Evolutionary conservation across 2,888 invertebrate genomes (phyloP).

Genomic region (Agrochola lychnidis): DNA sequence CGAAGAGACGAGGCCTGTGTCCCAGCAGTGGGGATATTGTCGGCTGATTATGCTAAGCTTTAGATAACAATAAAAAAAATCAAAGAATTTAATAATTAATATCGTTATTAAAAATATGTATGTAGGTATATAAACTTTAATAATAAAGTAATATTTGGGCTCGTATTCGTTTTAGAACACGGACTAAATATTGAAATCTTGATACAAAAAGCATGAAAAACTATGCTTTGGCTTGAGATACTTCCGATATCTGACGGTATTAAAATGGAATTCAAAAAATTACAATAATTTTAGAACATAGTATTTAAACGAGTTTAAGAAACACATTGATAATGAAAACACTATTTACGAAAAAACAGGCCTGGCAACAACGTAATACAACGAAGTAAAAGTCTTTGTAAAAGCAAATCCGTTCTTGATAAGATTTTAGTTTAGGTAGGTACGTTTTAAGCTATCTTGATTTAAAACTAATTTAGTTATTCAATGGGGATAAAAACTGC

Average conservation of each 20-base stretch:
- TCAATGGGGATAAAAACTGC: too few relatives aligned
- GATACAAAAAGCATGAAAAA: too few relatives aligned
- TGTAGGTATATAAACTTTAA: not conserved
- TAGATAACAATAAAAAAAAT: not conserved
- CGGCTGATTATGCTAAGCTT: too few relatives aligned
- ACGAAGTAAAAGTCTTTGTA: not conserved
- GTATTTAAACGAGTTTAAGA: not conserved
- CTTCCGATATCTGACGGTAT: too few relatives aligned
- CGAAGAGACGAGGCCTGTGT: too few relatives aligned
- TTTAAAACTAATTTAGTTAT: not conserved
- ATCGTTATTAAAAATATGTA: not conserved
- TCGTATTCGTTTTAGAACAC: slow-evolving; percentile 32
- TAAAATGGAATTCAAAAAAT: not conserved
- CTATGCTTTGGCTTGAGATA: not conserved
- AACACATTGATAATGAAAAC: not conserved
- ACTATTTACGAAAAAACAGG: not conserved
- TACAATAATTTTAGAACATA: not conserved
- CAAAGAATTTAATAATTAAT: not conserved
- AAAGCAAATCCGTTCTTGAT: not conserved
- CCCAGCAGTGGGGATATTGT: too few relatives aligned
- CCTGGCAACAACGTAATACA: not conserved
- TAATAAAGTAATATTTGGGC: not conserved
- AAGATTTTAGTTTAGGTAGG: too few relatives aligned
- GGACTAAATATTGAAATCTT: not conserved
- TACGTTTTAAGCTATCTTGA: not conserved